Percentiles rank a stretch among this genome's conserved stretches.
phyloP scores from a whole-genome alignment of 2,113 vertebrate species.

The Picathartes gymnocephalus region DNA sequence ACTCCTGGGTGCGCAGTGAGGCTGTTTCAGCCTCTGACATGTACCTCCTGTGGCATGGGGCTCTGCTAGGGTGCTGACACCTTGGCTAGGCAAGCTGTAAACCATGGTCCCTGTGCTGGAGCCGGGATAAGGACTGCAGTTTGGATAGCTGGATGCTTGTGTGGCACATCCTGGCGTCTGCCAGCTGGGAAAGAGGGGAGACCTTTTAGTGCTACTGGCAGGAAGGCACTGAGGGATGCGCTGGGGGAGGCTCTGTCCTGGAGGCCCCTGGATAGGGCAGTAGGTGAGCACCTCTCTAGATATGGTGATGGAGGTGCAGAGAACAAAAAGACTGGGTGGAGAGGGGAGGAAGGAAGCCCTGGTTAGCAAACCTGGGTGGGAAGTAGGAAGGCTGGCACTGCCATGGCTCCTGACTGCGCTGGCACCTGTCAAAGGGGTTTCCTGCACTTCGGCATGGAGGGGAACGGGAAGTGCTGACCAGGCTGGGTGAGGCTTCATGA shows the following conservation, averaged over 20 bases:
- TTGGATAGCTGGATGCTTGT: background rate
- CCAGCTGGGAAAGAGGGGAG: background rate
- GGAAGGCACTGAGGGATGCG: background rate
- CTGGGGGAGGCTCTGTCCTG: background rate
- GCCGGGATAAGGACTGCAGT: background rate
- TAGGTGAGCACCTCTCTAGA: background rate
- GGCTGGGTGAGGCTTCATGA: background rate
- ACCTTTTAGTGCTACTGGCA: background rate
- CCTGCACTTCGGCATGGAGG: background rate
- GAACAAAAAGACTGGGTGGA: conserved; percentile 15
- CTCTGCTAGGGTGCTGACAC: background rate
- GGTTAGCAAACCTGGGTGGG: background rate
- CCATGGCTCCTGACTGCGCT: background rate
- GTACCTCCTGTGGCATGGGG: rapidly evolving
- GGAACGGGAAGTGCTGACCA: background rate
- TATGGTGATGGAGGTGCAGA: rapidly evolving
- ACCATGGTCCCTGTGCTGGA: background rate
- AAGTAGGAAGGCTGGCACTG: background rate
- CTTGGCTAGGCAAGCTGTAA: background rate
- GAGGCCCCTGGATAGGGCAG: background rate
- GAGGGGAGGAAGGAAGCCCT: conserved; percentile 26
- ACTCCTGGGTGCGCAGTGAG: background rate
- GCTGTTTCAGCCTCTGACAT: background rate
- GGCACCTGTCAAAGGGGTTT: conserved; percentile 14
- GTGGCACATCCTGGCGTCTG: background rate